These are phyloP conservation scores for Scopus umbretta DNA, from an alignment of 2,113 vertebrate genomes.

Conservation along the genomic window DNA sequence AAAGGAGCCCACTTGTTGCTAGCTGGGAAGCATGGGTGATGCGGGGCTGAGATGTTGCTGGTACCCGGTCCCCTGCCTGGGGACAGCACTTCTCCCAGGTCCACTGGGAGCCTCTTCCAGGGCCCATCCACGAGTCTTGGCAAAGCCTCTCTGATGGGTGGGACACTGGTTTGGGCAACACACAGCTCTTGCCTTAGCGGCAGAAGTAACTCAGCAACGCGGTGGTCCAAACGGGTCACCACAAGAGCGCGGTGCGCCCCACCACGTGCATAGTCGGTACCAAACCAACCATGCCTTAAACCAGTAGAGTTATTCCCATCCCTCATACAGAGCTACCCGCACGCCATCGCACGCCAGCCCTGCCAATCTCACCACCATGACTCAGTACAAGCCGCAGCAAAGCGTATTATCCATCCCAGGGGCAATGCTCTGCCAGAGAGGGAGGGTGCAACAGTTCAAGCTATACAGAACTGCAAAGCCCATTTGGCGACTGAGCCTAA, in stretches of 20 bases:
- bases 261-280: rapidly evolving
- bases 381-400: background rate
- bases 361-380: rapidly evolving
- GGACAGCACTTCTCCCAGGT: background rate
- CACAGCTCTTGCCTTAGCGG: background rate
- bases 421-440: background rate
- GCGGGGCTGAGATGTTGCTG: background rate
- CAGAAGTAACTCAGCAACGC: background rate
- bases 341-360: background rate
- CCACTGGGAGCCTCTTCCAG: background rate
- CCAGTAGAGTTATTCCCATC: too few species aligned
- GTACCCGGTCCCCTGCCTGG: background rate
- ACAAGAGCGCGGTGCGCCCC: rapidly evolving
- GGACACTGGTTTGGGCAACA: background rate
- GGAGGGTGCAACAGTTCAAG: background rate
- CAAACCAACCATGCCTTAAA: background rate
- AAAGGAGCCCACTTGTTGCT: background rate
- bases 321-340: background rate
- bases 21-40: background rate
- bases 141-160: background rate
- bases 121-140: rapidly evolving
- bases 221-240: rapidly evolving
- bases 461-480: background rate
- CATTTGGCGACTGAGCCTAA: rapidly evolving
- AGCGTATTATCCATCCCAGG: background rate